Conservation (phyloP, 2,888 invertebrate genomes). For the Drosophila ustulata region DNA sequence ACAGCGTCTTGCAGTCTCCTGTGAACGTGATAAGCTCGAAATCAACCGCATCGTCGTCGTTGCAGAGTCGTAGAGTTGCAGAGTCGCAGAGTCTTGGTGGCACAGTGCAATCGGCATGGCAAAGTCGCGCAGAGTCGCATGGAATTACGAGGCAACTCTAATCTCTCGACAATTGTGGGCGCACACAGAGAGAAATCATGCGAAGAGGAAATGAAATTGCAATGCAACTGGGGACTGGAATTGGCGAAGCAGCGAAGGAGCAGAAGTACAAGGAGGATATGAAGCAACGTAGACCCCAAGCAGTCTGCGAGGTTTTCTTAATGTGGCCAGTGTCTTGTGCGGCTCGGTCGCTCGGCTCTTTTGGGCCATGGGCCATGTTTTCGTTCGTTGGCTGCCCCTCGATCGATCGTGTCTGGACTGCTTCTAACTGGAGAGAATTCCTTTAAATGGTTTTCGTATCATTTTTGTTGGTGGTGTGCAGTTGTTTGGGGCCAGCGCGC, state of each 20-base stretch:
- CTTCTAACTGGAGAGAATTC: constrained; percentile 76
- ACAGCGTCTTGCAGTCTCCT: constrained; percentile 72
- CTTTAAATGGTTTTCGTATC: constrained; percentile 76
- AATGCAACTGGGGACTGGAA: constrained; percentile 51
- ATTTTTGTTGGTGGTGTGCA: constrained; percentile 33
- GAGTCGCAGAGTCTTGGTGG: constrained; percentile 19
- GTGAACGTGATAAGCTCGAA: constrained; percentile 78
- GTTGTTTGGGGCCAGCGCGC: constrained; percentile 39
- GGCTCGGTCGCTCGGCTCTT: constrained; percentile 36
- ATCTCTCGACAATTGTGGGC: constrained; percentile 81
- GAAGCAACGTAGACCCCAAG: constrained; percentile 82
- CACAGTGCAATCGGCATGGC: constrained; percentile 65
- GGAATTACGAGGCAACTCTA: constrained; percentile 78
- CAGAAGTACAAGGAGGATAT: constrained; percentile 28
- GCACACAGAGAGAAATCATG: constrained; percentile 72
- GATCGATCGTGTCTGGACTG: constrained; percentile 63
- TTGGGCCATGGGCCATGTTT: constrained; percentile 62
- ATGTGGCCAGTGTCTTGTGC: constrained; percentile 34
- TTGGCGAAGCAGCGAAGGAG: not conserved
- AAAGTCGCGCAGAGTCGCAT: constrained; percentile 38
- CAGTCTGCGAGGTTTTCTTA: constrained; percentile 81
- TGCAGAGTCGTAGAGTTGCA: constrained; percentile 42
- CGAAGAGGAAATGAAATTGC: constrained; percentile 76
- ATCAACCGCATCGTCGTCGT: constrained; percentile 60
- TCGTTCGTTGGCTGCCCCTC: not conserved